These are phyloP conservation scores for Nemoura dubitans DNA, from an alignment of 2,888 invertebrate species.

Conservation along the genomic window DNA sequence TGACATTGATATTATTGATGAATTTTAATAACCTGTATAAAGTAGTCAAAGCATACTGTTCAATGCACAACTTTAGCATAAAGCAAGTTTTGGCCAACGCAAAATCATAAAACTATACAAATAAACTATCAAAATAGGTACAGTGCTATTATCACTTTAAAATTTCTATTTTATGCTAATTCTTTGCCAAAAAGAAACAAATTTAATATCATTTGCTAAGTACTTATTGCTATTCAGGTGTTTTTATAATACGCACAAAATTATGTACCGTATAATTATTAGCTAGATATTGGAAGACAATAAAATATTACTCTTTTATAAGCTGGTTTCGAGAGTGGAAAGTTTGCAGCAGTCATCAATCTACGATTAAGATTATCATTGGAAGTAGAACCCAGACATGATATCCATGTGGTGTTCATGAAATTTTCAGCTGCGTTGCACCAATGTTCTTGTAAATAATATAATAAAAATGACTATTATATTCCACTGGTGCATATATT, in stretches of 20 bases:
- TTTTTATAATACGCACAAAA: background rate
- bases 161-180: background rate
- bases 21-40: too few relatives aligned
- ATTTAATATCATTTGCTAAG: conserved; percentile 1
- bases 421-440: conserved; percentile 1
- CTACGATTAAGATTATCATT: conserved; percentile 27
- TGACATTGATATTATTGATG: too few relatives aligned
- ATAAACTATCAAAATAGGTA: background rate
- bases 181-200: conserved; percentile 22
- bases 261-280: conserved; percentile 18
- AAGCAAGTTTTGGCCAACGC: background rate
- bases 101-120: background rate
- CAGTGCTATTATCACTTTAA: background rate
- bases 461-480: conserved; percentile 24
- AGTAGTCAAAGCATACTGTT: background rate
- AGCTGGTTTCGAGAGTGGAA: conserved; percentile 38
- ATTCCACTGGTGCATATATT: conserved; percentile 39
- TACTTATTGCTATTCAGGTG: background rate
- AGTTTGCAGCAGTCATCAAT: conserved; percentile 30
- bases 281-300: conserved; percentile 50
- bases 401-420: background rate
- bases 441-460: conserved; percentile 35
- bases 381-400: conserved; percentile 13
- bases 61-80: background rate
- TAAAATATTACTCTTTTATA: conserved; percentile 47